phyloP scores from a whole-genome alignment of 2,113 vertebrate genomes.

The Dipodomys merriami region DNA sequence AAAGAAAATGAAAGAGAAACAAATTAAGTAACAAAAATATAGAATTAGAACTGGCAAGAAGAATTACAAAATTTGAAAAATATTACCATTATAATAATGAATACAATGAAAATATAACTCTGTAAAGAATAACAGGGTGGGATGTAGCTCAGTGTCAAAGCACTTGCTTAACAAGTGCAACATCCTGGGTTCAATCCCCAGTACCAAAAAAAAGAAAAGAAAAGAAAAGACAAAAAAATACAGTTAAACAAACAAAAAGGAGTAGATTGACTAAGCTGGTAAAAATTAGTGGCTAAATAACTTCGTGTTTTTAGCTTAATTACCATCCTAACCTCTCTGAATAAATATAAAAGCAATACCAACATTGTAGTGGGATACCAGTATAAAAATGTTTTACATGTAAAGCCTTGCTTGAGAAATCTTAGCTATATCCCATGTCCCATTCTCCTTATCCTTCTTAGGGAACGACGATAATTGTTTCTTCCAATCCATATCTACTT shows the following conservation, averaged over 20 bases:
- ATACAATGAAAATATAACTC: slow-evolving; percentile 30
- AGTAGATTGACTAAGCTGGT: not conserved
- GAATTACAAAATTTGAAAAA: slow-evolving; percentile 24
- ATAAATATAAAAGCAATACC: slow-evolving; percentile 27
- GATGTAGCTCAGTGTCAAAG: too few relatives aligned
- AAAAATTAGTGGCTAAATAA: slow-evolving; percentile 48
- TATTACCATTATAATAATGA: slow-evolving; percentile 30
- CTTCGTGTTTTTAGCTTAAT: not conserved
- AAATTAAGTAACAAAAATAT: not conserved
- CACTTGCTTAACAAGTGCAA: too few relatives aligned
- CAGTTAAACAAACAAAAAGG: not conserved
- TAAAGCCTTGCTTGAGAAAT: not conserved
- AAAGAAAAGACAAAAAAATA: too few relatives aligned
- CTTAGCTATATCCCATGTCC: not conserved
- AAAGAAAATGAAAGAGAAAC: slow-evolving; percentile 39
- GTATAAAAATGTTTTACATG: slow-evolving; percentile 10
- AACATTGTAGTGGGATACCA: not conserved
- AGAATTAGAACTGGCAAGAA: slow-evolving; percentile 14
- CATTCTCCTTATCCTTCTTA: not conserved
- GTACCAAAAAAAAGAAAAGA: too few relatives aligned
- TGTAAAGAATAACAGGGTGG: not conserved
- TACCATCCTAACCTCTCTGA: not conserved
- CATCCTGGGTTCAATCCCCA: too few relatives aligned
- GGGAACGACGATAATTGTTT: not conserved
- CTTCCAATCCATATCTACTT: slow-evolving; percentile 20